These are phyloP conservation scores for Halocaridina rubra DNA, from an alignment of 2,888 invertebrate genomes.

Conservation along the genomic window DNA sequence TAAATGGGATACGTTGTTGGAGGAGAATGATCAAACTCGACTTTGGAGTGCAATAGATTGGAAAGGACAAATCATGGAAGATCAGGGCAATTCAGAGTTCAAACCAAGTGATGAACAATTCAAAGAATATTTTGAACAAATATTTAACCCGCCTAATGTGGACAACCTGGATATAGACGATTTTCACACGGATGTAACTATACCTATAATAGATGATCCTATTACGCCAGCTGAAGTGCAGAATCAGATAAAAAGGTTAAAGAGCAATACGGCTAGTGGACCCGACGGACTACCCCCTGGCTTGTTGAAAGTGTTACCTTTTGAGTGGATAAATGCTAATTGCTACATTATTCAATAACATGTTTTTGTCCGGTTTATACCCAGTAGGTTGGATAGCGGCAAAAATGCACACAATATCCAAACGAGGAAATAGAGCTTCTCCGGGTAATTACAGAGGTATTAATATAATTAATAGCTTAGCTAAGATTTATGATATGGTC, in stretches of 20 bases:
- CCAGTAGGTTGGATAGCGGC: neutral
- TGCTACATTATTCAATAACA: neutral
- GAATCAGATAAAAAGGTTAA: neutral
- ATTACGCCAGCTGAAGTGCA: neutral
- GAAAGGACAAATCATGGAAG: neutral
- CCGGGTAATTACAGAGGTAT: conserved; percentile 11
- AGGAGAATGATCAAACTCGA: neutral
- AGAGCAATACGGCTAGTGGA: neutral
- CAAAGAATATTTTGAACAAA: neutral
- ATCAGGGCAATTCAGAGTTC: neutral
- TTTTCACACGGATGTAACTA: neutral
- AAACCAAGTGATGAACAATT: neutral
- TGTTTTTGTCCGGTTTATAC: conserved; percentile 6
- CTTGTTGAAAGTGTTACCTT: neutral
- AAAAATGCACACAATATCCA: neutral
- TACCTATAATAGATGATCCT: neutral
- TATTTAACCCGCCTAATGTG: neutral
- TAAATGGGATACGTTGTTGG: neutral
- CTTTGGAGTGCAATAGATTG: neutral
- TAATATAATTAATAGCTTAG: neutral
- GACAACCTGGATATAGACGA: neutral
- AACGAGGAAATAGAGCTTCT: neutral
- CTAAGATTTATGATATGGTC: conserved; percentile 12
- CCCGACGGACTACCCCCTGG: neutral
- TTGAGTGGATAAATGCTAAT: neutral